phyloP scores from a whole-genome alignment of 2,797 vertebrate species.

The Eleutherodactylus coqui region DNA sequence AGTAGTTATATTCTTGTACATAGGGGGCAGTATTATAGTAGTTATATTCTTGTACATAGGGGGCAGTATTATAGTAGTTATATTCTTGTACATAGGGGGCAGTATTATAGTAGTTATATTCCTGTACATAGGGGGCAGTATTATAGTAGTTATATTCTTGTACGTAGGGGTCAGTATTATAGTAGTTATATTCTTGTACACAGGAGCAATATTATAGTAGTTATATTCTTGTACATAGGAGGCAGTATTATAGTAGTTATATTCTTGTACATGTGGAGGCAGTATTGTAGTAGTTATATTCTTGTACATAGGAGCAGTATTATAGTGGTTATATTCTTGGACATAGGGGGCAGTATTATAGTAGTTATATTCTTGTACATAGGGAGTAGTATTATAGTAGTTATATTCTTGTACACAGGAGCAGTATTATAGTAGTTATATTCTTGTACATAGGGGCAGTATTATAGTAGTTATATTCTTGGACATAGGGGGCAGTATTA shows the following conservation, averaged over 20 bases:
- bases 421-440: constrained; percentile 16
- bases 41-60: constrained; percentile 8
- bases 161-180: constrained; percentile 3
- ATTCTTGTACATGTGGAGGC: background rate
- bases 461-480: constrained; percentile 10
- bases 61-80: constrained; percentile 1
- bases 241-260: constrained; percentile 4
- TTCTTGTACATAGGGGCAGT: background rate
- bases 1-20: constrained; percentile 9
- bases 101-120: too few species aligned
- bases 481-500: background rate
- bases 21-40: constrained; percentile 10
- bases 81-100: background rate
- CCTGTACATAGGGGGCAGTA: background rate
- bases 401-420: constrained; percentile 3
- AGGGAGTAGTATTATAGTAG: background rate
- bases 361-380: background rate
- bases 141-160: constrained; percentile 10
- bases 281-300: too few species aligned
- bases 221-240: constrained; percentile 9
- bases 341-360: background rate
- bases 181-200: constrained; percentile 9
- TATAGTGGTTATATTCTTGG: too few species aligned
- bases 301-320: too few species aligned
- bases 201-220: constrained; percentile 4